Conservation (phyloP, 2,113 vertebrate species). For the Antigone vipio region DNA sequence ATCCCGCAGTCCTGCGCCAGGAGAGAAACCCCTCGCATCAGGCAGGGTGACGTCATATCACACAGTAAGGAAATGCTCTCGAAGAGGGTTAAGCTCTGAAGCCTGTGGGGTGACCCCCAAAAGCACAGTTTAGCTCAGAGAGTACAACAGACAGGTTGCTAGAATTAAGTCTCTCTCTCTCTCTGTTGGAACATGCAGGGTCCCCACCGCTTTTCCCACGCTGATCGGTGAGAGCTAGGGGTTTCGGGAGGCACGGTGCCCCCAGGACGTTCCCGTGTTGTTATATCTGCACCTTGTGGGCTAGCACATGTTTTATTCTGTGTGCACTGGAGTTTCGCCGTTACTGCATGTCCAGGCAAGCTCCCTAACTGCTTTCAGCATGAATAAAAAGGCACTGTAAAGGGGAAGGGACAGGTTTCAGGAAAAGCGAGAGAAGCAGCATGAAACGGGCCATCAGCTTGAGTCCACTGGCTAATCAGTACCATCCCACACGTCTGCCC, state of each 20-base stretch:
- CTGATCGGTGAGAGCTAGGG: not conserved
- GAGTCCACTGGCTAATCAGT: not conserved
- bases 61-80: not conserved
- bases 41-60: accelerated
- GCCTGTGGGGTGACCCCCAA: not conserved
- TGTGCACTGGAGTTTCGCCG: constrained; percentile 15
- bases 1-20: not conserved
- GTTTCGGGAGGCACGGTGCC: constrained; percentile 50
- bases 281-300: constrained; percentile 48
- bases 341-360: constrained; percentile 51
- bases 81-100: accelerated
- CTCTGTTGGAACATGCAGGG: constrained; percentile 49
- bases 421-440: not conserved
- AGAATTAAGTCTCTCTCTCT: not conserved
- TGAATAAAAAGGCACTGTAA: not conserved
- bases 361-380: not conserved
- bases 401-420: constrained; percentile 24
- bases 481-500: not conserved
- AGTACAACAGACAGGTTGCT: not conserved
- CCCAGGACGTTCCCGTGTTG: constrained; percentile 36
- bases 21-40: not conserved
- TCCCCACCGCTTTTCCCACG: constrained; percentile 55
- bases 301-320: constrained; percentile 34
- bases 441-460: not conserved
- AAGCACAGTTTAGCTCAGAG: not conserved